Base-by-base conservation (phyloP, 2,113 vertebrate genomes). In the Sciurus niger region DNA sequence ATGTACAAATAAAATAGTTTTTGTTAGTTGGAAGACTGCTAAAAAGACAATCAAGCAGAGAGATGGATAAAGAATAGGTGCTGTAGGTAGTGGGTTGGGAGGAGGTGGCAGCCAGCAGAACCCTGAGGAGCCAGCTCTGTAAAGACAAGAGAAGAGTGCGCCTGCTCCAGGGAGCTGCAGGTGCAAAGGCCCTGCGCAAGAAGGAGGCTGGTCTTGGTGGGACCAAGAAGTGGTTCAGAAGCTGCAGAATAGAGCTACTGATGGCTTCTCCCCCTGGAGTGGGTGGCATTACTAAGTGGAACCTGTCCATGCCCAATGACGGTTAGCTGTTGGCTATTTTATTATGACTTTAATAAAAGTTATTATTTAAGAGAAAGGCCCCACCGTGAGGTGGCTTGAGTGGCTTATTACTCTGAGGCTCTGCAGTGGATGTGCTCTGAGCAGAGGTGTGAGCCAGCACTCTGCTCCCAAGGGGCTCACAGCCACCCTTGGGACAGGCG, bases 371-470 rank as follows among this genome's bases (percentile, higher is more conserved):
- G 80, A 48, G n/a, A 74, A 90, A 93, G 55, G 28, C 68, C 20
- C 51, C 67, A n/a, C 43, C 0, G 85, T 2, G 4, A n/a, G 85
- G 6, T 17, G 9, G 6, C 73, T 67, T 55, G 37, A 53, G 60
- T n/a, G 22, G 10, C 55, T 13, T 24, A 12, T 12, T 12, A 4
- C 46, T 28, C 55, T 20, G 46, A 76, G 87, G 22, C 70, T 77
- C 37, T 25, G n/a, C 65, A 18, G 48, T 4, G 5, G 53, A 28
- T 3, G 1, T 0, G 5, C 12, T 30, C 18, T 3, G 4, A 28
- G 4, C 3, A 11, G 32, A 43, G 74, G 0, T 4, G 14, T 18
- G 40, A 55, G 16, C 34, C 16, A n/a, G 67, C 67, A 8, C 34
- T 6, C 76, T 37, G 43, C 34, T 65, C 40, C 20, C 53, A 51